Conservation (phyloP, 2,113 vertebrate genomes). For the Rhabdomys dilectus region DNA sequence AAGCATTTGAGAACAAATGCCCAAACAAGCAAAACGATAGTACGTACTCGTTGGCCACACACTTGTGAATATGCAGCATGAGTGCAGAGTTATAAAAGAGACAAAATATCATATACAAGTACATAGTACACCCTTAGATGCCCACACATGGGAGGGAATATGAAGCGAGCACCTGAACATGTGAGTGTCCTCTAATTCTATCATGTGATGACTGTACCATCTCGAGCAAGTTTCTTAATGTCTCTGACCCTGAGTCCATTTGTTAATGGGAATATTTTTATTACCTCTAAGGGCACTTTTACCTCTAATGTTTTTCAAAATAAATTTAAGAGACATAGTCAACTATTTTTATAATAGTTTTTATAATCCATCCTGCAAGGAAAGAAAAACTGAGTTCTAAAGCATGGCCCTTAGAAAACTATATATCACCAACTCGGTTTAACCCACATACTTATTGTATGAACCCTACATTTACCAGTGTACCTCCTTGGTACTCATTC, state of each 20-base stretch:
- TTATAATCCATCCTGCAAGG: not conserved
- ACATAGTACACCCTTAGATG: not conserved
- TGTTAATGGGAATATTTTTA: conserved; percentile 21
- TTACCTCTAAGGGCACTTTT: not conserved
- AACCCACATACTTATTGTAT: not conserved
- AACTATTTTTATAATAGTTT: not conserved
- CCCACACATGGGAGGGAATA: not conserved
- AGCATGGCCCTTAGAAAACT: not conserved
- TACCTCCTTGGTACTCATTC: not conserved
- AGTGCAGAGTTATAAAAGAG: not conserved
- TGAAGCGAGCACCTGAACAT: not conserved
- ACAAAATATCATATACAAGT: not conserved
- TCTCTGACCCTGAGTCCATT: not conserved
- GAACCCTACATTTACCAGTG: not conserved
- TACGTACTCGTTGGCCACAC: not conserved
- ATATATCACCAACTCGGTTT: not conserved
- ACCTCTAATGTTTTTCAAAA: conserved; percentile 16
- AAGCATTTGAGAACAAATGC: conserved; percentile 9
- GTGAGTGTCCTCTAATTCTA: not conserved
- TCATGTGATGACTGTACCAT: not conserved
- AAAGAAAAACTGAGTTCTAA: conserved; percentile 18
- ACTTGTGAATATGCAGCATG: not conserved
- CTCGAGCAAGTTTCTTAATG: not conserved
- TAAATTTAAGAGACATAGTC: conserved; percentile 26
- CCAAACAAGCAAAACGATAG: not conserved